Evolutionary conservation across 1,140 invertebrate genomes (phyloP), one percentile per base, ranked within the genome.

Genomic region (Nomia melanderi): DNA sequence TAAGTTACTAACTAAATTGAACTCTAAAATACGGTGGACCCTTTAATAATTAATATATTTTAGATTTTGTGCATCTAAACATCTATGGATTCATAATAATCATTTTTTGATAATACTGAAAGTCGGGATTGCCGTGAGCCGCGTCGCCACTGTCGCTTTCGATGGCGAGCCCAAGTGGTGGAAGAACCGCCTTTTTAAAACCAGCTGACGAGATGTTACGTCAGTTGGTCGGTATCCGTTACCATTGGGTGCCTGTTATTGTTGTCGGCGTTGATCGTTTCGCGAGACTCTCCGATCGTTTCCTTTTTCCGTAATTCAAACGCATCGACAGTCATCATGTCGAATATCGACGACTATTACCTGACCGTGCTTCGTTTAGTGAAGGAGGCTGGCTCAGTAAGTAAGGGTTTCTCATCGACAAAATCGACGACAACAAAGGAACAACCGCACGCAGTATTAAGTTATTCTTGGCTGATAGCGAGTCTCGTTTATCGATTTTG

Each of bases 291-390:
- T 70, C 9, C 62, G 53, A 11, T 71, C 20, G 33, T 39, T n/a
- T 65, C 23, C 36, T n/a, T 69, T 14, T 11, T 5, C 23, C 14
- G 1, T 50, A 6, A 11, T 60, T 50, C 31, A n/a, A 53, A 60
- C 9, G 11, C 2, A 7, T 44, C 8, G 5, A 25, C 41, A 39
- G 70, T n/a, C n/a, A 75, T 27, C 62, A 85, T 85, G 81, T 41
- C 79, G 57, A 87, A 93, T 71, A 64, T 93, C 25, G 91, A 94
- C 47, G 87, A 92, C 64, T 94, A 89, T 83, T 94, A 93, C 66
- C 87, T 93, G 29, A 86, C 90, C 6, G 92, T 91, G 23, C 86
- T 93, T 71, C 87, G 90, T 72, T 84, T 94, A 31, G 91, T 93
- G 3, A 91, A 94, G 72, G 87, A 92, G 81, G 93, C 93, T 50